Evolutionary conservation across 53 echinoderm and acorn worm species (phyloP), one percentile per base, ranked within the genome.

Genomic region (Patiria pectinifera): DNA sequence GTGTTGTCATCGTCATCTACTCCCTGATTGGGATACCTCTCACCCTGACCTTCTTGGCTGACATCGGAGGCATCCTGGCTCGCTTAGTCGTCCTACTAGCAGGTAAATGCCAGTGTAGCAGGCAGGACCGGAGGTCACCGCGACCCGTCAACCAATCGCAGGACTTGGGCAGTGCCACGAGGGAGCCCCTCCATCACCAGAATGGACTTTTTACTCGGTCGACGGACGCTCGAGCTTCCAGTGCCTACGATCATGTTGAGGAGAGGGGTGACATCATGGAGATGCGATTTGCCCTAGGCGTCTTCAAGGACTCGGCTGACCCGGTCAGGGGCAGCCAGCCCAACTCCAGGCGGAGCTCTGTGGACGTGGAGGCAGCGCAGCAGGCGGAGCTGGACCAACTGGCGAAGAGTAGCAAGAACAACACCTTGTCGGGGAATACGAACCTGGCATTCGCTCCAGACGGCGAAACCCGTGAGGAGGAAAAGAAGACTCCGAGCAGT

Each of bases 41-140:
- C 45, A 95, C 96, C 10, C 94, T 97, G 70, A 94, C 93, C 62
- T 94, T 97, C 76, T 91, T 97, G 45, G 97, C 97, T 11, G 97
- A 95, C 91, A 94, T 97, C 62, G 97, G 97, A 6, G 95, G 92
- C 19, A 80, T 96, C 3, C 95, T 97, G 4, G 97, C 97, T 19
- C 83, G 88, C 18, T 6, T 92, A 3, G 88, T 93, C 44, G 45
- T 82, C 6, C 4, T 76, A 11, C 82, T 87, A 71, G 62, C 86
- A 0, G 48, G 6, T 2, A 87, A 71, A 63, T 78, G 15, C 45
- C 84, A 59, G 15, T 85, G 92, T 45, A 26, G 53, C 3, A 46
- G 53, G 53, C 5, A 53, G 53, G 53, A 8, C 8, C 53, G 5
- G 53, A 53, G 53, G 8, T 85, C 92, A 11, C 22, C 62, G 2